A percentile compares a stretch with the other conserved stretches of the same genome.
These are phyloP conservation scores for Sphaeramia orbicularis DNA, from an alignment of 2,797 vertebrate species.

Conservation along the genomic window DNA sequence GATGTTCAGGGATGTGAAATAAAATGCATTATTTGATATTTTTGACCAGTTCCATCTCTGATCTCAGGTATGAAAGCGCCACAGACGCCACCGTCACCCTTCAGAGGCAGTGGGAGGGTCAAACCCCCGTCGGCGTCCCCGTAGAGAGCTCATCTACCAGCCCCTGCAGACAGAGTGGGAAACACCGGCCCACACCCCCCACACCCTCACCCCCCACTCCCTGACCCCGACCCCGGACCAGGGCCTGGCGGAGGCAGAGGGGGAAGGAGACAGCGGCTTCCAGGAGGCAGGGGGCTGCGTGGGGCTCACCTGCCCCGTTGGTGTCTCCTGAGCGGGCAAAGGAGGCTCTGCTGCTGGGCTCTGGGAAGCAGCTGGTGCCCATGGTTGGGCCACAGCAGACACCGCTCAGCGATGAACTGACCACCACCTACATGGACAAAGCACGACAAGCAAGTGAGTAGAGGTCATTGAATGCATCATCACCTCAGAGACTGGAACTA, in stretches of 20 bases:
- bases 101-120: constrained; percentile 64
- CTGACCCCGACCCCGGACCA: constrained; percentile 72
- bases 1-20: too few relatives aligned
- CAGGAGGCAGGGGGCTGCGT: constrained; percentile 78
- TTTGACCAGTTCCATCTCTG: not conserved
- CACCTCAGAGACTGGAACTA: not conserved
- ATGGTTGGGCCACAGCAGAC: constrained; percentile 96
- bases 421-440: constrained; percentile 92
- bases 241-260: constrained; percentile 68
- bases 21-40: not conserved
- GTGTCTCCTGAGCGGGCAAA: constrained; percentile 86
- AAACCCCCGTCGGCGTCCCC: constrained; percentile 79
- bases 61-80: constrained; percentile 87
- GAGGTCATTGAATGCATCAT: not conserved
- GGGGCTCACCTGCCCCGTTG: constrained; percentile 68
- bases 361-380: constrained; percentile 91
- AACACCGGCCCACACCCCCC: constrained; percentile 64
- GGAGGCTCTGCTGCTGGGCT: constrained; percentile 85
- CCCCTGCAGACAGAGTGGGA: constrained; percentile 74
- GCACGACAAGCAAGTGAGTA: constrained; percentile 98
- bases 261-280: constrained; percentile 86
- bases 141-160: constrained; percentile 81
- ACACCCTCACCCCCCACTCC: constrained; percentile 71
- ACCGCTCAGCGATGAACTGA: constrained; percentile 93
- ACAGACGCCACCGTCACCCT: constrained; percentile 77